Percentiles rank a stretch among this genome's conserved stretches.
These are phyloP conservation scores for Trichosurus vulpecula DNA, from an alignment of 2,797 vertebrate species.

Conservation along the genomic window DNA sequence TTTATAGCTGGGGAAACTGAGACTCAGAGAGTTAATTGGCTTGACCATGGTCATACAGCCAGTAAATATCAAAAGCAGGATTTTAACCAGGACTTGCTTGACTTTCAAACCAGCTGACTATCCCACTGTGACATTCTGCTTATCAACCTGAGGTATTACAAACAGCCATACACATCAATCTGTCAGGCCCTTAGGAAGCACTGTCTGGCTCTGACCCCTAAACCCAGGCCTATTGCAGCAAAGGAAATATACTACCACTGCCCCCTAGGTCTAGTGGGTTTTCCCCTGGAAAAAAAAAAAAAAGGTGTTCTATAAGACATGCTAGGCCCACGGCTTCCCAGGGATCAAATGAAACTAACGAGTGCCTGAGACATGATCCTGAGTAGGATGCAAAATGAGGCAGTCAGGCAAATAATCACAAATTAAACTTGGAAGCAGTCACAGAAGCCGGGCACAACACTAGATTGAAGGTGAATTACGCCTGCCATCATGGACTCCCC, in stretches of 20 bases:
- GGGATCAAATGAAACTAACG: background rate
- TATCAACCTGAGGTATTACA: background rate
- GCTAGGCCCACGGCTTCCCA: background rate
- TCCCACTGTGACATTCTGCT: background rate
- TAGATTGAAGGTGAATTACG: accelerated
- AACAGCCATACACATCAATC: background rate
- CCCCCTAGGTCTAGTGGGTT: accelerated
- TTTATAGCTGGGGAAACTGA: background rate
- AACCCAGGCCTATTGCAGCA: background rate
- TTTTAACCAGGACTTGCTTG: background rate
- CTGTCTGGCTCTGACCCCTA: background rate
- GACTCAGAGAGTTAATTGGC: background rate
- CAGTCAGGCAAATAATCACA: background rate
- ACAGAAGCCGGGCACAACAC: accelerated
- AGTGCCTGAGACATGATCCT: background rate
- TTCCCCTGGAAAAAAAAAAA: background rate
- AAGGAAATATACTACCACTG: background rate
- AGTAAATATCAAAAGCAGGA: background rate
- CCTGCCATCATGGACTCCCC: accelerated
- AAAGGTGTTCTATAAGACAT: background rate
- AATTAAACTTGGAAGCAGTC: constrained; percentile 28
- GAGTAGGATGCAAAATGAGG: background rate
- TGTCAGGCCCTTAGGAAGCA: background rate
- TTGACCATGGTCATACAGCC: background rate
- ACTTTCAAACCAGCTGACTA: background rate